Base-by-base conservation (phyloP, 2,888 invertebrate species). In the Tetragonula carbonaria region DNA sequence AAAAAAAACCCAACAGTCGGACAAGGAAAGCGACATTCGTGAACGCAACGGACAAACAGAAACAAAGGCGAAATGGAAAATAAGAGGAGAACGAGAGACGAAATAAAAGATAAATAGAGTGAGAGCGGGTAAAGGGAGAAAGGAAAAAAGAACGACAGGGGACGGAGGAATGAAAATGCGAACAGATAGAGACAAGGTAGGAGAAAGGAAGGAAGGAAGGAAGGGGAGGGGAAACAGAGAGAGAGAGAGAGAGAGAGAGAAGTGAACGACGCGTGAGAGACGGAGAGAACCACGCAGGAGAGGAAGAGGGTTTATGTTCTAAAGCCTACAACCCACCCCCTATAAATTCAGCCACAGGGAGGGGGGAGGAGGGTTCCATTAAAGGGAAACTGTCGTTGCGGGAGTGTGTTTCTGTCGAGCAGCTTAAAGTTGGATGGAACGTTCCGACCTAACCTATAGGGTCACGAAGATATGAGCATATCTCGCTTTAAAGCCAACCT, bases 391-490 rank as follows among this genome's bases (percentile, higher is more conserved):
- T 78, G 33, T 57, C 76, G 59, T 13, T 66, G 66, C 28, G 57
- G 66, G 71, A 53, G 76, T 84, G 76, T 84, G 84, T 84, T 82
- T 86, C 84, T 76, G 78, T 86, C 74, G 78, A 78, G 83, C 71
- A 81, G 68, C 81, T 91, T 91, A 90, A 91, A 91, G 91, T 38
- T 63, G 74, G 86, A 90, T 73, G 13, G 51, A 33, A 38, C 66
- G 65, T 70, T 83, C 51, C 38, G 23, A n/a, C 38, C 74, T 38
- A 45, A 51, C 55, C 74, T 45, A 62, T 66, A 74, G 55, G 62
- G 4, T 33, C 68, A 8, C 18, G 84, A 33, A 83, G 91, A 91
- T 91, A 91, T 90, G 88, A 53, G 76, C 87, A 89, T 91, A 91
- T 90, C 80, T 57, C 28, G 28, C 59, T 72, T 90, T 90, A 87